Conservation (phyloP, 2,113 vertebrate genomes). For the Poecile atricapillus region DNA sequence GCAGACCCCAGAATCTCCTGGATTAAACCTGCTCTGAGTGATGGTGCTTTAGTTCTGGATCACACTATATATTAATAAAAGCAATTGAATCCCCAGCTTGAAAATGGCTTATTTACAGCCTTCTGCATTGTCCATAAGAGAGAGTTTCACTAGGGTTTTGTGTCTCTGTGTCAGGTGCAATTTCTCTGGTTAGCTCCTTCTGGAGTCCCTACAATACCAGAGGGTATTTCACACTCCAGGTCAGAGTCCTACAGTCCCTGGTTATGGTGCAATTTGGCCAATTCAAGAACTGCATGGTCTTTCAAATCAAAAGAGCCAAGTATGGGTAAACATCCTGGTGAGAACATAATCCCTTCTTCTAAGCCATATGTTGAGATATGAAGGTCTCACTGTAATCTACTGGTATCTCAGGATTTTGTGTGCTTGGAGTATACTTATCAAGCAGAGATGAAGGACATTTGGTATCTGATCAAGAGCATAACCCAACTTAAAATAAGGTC, state of each 20-base stretch:
- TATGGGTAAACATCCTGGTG: background rate
- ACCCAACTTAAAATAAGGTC: background rate
- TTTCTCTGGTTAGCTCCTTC: background rate
- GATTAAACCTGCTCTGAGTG: background rate
- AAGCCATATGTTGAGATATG: background rate
- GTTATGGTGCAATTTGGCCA: background rate
- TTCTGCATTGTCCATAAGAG: background rate
- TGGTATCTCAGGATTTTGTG: background rate
- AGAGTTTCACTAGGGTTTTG: background rate
- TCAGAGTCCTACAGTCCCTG: background rate
- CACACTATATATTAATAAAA: background rate
- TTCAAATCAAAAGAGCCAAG: background rate
- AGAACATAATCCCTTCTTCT: background rate
- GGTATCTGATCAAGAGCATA: background rate
- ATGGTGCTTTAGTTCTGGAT: background rate
- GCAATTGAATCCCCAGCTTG: background rate
- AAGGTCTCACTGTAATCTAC: background rate
- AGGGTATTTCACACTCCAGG: background rate
- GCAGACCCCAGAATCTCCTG: background rate
- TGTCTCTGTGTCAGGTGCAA: background rate
- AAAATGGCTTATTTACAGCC: background rate
- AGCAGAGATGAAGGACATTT: background rate
- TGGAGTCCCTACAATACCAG: background rate
- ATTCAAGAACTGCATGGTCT: background rate
- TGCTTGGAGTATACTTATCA: accelerated